phyloP scores from a whole-genome alignment of 2,888 invertebrate genomes.

The Phengaris alcon region DNA sequence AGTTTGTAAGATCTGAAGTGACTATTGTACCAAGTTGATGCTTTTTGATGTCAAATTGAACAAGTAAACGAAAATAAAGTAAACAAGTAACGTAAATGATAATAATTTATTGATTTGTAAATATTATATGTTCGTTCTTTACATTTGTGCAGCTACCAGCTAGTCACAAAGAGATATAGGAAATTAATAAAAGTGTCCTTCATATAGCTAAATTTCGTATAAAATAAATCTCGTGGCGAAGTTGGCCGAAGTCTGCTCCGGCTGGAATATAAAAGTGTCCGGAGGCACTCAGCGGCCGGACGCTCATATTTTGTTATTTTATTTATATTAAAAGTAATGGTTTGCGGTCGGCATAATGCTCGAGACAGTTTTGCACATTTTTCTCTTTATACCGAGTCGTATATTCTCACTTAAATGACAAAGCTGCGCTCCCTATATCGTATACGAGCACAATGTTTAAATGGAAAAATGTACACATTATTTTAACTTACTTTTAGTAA shows the following conservation, averaged over 20 bases:
- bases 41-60: too few relatives aligned
- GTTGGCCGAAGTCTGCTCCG: slow-evolving; percentile 37
- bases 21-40: too few relatives aligned
- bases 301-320: slow-evolving; percentile 80
- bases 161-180: background rate
- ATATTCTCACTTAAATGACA: slow-evolving; percentile 79
- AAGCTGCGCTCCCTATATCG: slow-evolving; percentile 59
- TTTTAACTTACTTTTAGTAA: slow-evolving; percentile 20
- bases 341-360: slow-evolving; percentile 70
- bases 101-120: background rate
- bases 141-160: background rate
- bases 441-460: slow-evolving; percentile 17
- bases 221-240: slow-evolving; percentile 31
- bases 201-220: slow-evolving; percentile 11
- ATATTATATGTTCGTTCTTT: background rate
- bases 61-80: too few relatives aligned
- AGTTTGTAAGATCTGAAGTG: too few relatives aligned
- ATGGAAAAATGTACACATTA: slow-evolving; percentile 28
- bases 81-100: background rate
- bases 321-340: slow-evolving; percentile 80
- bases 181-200: slow-evolving; percentile 13
- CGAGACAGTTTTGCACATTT: slow-evolving; percentile 73
- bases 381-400: slow-evolving; percentile 72
- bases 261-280: slow-evolving; percentile 76
- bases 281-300: slow-evolving; percentile 77